A percentile compares a stretch with the other conserved stretches of the same genome.
phyloP scores from a whole-genome alignment of 2,888 invertebrate species.

The Girardia tigrina region DNA sequence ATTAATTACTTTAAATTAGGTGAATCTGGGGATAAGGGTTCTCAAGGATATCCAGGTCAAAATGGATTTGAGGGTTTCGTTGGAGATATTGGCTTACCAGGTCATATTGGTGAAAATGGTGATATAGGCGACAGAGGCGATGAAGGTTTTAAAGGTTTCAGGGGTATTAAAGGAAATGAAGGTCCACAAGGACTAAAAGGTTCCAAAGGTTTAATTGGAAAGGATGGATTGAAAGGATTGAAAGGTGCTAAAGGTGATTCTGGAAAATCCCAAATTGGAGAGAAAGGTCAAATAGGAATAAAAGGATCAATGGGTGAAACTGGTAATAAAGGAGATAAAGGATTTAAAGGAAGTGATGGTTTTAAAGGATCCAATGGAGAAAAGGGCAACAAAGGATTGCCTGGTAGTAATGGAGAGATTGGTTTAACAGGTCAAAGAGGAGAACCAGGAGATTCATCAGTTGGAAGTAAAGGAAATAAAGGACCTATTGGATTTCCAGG shows the following conservation, averaged over 20 bases:
- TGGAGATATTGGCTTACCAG: no score
- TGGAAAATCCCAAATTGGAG: background rate
- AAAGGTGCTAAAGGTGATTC: background rate
- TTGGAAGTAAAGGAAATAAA: background rate
- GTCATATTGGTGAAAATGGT: background rate
- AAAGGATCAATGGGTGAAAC: background rate
- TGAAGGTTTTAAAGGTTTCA: background rate
- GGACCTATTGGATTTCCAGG: background rate
- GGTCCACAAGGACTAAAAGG: background rate
- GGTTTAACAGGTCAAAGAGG: background rate
- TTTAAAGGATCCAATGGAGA: background rate
- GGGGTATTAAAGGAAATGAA: background rate
- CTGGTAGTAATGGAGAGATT: background rate
- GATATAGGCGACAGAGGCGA: background rate
- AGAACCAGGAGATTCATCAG: background rate
- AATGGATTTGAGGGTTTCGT: no score
- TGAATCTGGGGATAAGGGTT: no score
- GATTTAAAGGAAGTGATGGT: background rate
- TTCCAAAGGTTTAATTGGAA: background rate
- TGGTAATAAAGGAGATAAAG: background rate
- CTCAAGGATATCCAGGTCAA: no score
- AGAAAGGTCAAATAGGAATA: background rate
- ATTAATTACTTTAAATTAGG: no score
- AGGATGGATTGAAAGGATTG: background rate
- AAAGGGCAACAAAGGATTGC: background rate